Conservation (phyloP, 2,113 vertebrate species). For the Brachypteracias leptosomus region DNA sequence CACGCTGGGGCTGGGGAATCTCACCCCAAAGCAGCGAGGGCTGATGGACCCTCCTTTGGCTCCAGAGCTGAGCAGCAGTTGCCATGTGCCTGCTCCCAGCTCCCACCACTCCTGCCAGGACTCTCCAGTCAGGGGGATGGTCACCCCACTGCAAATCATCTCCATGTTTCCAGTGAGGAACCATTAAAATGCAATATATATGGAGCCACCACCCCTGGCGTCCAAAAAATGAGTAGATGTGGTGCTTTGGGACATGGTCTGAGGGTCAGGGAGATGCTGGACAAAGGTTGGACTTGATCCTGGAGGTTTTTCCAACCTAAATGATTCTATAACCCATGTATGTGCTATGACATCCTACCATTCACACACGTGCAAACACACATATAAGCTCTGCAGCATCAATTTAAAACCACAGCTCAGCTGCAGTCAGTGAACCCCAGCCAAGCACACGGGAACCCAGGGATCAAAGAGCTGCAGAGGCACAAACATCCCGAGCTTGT, state of each 20-base stretch:
- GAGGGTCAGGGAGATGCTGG: too few species aligned
- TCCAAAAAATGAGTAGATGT: too few species aligned
- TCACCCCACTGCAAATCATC: background rate
- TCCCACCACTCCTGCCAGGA: background rate
- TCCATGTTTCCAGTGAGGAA: background rate
- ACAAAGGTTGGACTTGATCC: too few species aligned
- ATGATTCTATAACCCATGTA: too few species aligned
- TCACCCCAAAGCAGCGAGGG: background rate
- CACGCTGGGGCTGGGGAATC: background rate
- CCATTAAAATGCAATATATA: rapidly evolving
- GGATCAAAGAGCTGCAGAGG: background rate
- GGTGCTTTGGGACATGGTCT: too few species aligned
- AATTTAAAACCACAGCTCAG: rapidly evolving
- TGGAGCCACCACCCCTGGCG: too few species aligned
- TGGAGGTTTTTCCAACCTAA: too few species aligned
- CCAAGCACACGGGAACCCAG: rapidly evolving
- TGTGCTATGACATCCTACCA: rapidly evolving
- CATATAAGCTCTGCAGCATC: rapidly evolving
- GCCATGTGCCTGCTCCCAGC: background rate
- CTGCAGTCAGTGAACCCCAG: too few species aligned
- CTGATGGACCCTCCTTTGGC: background rate
- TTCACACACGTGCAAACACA: rapidly evolving
- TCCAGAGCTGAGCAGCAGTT: background rate
- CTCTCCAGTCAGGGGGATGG: background rate
- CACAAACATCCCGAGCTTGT: background rate